Conservation (phyloP, 2,113 vertebrate genomes). For the Addax nasomaculatus region DNA sequence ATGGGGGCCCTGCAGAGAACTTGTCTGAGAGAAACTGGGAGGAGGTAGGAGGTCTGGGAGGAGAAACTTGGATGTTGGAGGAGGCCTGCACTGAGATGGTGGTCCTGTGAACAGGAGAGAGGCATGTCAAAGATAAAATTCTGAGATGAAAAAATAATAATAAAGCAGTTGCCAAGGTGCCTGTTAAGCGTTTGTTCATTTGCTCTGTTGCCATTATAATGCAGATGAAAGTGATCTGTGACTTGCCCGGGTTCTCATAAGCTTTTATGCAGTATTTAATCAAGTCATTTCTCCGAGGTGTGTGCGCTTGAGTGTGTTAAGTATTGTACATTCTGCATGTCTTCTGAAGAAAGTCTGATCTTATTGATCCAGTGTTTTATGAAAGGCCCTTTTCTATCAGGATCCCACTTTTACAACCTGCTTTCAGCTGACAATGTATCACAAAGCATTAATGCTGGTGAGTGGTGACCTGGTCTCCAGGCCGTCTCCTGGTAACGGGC, state of each 20-base stretch:
- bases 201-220: neutral
- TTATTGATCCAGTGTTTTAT: neutral
- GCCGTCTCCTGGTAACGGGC: conserved; percentile 39
- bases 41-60: neutral
- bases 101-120: neutral
- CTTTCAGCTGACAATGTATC: neutral
- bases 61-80: neutral
- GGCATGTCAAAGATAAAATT: neutral
- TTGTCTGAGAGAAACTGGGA: neutral
- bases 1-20: fast-evolving
- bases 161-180: neutral
- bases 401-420: neutral
- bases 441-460: neutral
- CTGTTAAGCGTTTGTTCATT: neutral
- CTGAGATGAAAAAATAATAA: neutral
- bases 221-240: neutral
- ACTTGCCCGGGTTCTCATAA: neutral
- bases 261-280: neutral
- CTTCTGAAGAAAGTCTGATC: neutral
- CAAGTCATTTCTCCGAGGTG: neutral
- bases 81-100: neutral
- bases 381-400: neutral
- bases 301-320: neutral
- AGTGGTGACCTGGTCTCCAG: neutral
- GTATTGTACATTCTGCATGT: neutral